These are phyloP conservation scores for Tenualosa thibaudeaui DNA, from an alignment of 2,797 vertebrate genomes.

Conservation along the genomic window DNA sequence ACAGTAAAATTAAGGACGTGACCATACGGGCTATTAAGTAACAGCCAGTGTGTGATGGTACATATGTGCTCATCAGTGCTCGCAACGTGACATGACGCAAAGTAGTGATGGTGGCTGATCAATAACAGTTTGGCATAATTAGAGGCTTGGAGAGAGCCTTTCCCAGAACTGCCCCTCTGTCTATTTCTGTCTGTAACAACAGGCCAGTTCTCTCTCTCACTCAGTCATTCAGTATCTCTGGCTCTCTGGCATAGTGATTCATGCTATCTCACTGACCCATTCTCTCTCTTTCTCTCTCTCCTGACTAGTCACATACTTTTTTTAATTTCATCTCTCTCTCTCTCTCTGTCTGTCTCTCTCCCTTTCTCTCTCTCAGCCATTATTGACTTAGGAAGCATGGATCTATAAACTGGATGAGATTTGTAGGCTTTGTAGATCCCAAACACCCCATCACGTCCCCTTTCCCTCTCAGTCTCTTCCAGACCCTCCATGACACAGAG, in stretches of 20 bases:
- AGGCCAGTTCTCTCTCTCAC: neutral
- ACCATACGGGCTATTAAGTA: neutral
- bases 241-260: neutral
- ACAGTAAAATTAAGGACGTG: neutral
- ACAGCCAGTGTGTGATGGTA: neutral
- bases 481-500: neutral
- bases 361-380: neutral
- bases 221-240: neutral
- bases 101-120: neutral
- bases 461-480: neutral
- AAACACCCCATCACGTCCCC: neutral
- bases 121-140: neutral
- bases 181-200: constrained; percentile 15
- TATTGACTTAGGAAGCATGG: neutral
- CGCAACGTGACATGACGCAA: neutral
- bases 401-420: neutral
- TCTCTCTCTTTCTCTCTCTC: neutral
- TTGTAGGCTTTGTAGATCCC: neutral
- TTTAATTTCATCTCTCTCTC: neutral
- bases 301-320: neutral
- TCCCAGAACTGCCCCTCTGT: neutral
- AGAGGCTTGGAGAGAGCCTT: neutral
- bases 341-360: neutral
- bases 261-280: neutral
- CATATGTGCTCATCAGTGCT: neutral